Evolutionary conservation across 1,140 invertebrate species (phyloP).

Genomic region (Cotesia vestalis): DNA sequence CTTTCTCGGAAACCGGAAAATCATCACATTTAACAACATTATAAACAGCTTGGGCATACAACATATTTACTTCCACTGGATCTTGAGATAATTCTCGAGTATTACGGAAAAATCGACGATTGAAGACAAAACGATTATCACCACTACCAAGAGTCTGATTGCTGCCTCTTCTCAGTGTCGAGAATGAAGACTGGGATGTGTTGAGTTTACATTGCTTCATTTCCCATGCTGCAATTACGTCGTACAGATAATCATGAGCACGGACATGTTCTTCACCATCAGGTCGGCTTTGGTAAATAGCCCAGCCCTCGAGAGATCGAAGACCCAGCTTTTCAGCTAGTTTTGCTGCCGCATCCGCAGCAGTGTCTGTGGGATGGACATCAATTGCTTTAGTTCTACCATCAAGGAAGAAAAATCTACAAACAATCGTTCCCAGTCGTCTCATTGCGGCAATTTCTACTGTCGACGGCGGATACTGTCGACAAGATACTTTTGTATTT

Average conservation of each 20-base stretch:
- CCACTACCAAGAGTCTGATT: conserved; percentile 76
- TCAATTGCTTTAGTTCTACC: conserved; percentile 95
- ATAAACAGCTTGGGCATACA: conserved; percentile 95
- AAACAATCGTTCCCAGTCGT: conserved; percentile 90
- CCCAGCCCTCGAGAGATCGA: conserved; percentile 88
- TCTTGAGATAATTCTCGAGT: conserved; percentile 93
- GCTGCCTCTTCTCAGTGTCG: conserved; percentile 67
- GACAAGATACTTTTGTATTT: conserved; percentile 81
- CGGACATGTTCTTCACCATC: conserved; percentile 92
- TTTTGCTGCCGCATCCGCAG: conserved; percentile 86
- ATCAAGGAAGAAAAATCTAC: conserved; percentile 94
- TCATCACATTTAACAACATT: conserved; percentile 95
- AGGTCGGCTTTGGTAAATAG: conserved; percentile 86
- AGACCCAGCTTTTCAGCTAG: conserved; percentile 90
- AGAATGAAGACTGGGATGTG: conserved; percentile 66
- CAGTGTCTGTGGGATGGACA: conserved; percentile 93
- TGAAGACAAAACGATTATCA: conserved; percentile 93
- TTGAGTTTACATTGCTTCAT: conserved; percentile 75
- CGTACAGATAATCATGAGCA: conserved; percentile 91
- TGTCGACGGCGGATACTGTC: conserved; percentile 87
- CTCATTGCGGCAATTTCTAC: conserved; percentile 95
- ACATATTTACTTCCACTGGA: conserved; percentile 92
- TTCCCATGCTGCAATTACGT: conserved; percentile 94
- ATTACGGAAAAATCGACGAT: conserved; percentile 87
- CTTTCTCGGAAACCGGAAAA: conserved; percentile 93